phyloP scores from a whole-genome alignment of 2,888 invertebrate species.

The Cryptops parisi region DNA sequence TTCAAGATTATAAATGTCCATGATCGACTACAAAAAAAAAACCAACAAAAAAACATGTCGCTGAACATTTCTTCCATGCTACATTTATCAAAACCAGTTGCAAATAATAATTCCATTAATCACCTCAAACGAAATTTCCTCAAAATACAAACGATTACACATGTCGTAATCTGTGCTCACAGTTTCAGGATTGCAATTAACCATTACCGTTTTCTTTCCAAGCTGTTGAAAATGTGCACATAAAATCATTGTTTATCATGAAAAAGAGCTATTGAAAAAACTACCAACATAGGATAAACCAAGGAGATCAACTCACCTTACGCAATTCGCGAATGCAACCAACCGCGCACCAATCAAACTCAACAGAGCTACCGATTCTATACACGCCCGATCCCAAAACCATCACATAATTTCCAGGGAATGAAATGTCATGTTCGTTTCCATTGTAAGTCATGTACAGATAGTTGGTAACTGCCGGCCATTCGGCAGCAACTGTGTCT shows the following conservation, averaged over 20 bases:
- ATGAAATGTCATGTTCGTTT: constrained; percentile 52
- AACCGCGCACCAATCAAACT: constrained; percentile 99
- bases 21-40: constrained; percentile 41
- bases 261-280: background rate
- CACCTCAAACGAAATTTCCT: constrained; percentile 94
- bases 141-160: constrained; percentile 96
- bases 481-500: constrained; percentile 98
- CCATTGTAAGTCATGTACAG: constrained; percentile 97
- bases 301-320: constrained; percentile 34
- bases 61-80: too few relatives aligned
- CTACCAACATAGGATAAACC: background rate
- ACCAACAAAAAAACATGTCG: background rate
- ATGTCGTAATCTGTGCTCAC: constrained; percentile 99
- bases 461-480: constrained; percentile 98
- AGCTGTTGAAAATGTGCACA: constrained; percentile 32
- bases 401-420: constrained; percentile 59
- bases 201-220: constrained; percentile 85
- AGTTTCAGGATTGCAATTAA: constrained; percentile 99
- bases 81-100: background rate
- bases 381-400: constrained; percentile 94
- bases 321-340: constrained; percentile 84
- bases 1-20: constrained; percentile 94
- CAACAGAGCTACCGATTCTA: constrained; percentile 96
- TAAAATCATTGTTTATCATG: background rate
- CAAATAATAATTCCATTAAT: background rate